A percentile compares a stretch with the other conserved stretches of the same genome.
phyloP scores from a whole-genome alignment of 2,113 vertebrate species.

The Pelodiscus sinensis region DNA sequence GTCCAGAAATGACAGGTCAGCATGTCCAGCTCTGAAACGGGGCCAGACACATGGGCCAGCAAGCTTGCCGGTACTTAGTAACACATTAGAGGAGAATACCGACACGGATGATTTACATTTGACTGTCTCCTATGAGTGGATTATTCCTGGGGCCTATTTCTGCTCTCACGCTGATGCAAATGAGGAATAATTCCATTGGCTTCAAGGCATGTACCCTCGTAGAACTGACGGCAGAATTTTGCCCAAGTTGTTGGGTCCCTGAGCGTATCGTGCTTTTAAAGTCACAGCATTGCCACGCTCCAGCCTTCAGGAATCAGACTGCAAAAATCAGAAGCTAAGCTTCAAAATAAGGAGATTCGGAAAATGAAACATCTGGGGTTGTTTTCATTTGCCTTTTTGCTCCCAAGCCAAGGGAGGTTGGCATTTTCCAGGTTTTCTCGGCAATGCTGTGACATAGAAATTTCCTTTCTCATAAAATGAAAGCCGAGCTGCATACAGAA shows the following conservation, averaged over 20 bases:
- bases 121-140: neutral
- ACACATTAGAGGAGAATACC: constrained; percentile 31
- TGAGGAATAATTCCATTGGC: neutral
- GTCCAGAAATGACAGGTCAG: constrained; percentile 56
- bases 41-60: constrained; percentile 49
- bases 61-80: neutral
- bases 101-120: neutral
- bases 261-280: neutral
- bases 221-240: neutral
- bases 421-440: neutral
- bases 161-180: neutral
- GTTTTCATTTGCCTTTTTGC: neutral
- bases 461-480: neutral
- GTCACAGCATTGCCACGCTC: neutral
- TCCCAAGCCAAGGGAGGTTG: neutral
- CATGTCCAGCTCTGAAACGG: constrained; percentile 37
- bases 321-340: neutral
- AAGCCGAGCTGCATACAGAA: neutral
- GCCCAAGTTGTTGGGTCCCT: neutral
- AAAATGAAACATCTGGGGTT: neutral
- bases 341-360: neutral
- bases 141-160: neutral
- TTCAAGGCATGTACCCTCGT: neutral
- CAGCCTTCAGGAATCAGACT: neutral
- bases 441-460: neutral